These are phyloP conservation scores for Sebastes wilsoni DNA, from an alignment of 2,797 vertebrate genomes.

Conservation along the genomic window DNA sequence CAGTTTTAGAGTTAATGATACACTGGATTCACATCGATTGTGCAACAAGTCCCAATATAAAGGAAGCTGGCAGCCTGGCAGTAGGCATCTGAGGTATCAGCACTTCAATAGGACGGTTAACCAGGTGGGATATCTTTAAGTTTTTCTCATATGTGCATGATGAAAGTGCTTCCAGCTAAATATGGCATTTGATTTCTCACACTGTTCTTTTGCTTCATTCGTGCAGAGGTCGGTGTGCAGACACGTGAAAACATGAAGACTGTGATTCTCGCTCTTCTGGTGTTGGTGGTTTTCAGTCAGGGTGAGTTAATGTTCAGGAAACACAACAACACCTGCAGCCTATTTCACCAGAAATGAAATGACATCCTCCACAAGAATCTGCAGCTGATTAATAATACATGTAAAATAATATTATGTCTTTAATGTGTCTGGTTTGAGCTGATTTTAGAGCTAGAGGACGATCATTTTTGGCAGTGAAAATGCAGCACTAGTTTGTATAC, in stretches of 20 bases:
- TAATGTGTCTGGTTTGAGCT: background rate
- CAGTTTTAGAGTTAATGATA: background rate
- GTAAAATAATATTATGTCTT: background rate
- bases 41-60: background rate
- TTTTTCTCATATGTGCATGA: fast-evolving
- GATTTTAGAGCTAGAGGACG: background rate
- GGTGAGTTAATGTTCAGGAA: slow-evolving; percentile 26
- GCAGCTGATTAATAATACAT: background rate
- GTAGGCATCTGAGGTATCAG: background rate
- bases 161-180: fast-evolving
- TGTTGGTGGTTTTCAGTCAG: slow-evolving; percentile 35
- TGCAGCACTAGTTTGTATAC: background rate
- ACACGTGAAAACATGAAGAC: slow-evolving; percentile 42
- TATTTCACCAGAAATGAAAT: too few relatives aligned
- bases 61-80: background rate
- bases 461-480: background rate
- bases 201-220: background rate
- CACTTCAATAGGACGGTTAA: background rate
- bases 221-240: background rate
- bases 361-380: background rate
- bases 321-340: too few relatives aligned
- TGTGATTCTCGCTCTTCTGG: slow-evolving; percentile 25
- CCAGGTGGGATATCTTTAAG: background rate
- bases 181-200: background rate
- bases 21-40: background rate